Percentiles rank a stretch among this genome's conserved stretches.
Evolutionary conservation across 2,113 vertebrate genomes (phyloP).

Genomic region (Tragelaphus imberbis): DNA sequence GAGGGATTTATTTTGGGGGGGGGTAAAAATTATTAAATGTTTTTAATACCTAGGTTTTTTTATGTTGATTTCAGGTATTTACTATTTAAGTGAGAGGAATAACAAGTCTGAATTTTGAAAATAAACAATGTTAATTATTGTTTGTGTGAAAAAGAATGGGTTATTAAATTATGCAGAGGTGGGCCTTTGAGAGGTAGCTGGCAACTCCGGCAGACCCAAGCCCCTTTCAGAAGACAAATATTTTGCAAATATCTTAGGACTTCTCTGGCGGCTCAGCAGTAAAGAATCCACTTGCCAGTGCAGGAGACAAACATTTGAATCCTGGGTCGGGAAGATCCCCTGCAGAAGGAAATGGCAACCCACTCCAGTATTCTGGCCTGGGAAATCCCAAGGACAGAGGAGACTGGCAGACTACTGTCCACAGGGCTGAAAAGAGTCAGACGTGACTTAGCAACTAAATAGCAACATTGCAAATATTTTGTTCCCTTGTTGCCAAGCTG

Average conservation of each 20-base stretch:
- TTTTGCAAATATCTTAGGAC: not conserved
- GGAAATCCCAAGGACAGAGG: not conserved
- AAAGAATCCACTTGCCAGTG: not conserved
- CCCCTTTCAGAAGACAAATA: not conserved
- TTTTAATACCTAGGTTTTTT: not conserved
- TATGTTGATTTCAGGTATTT: not conserved
- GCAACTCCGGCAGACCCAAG: not conserved
- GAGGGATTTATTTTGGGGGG: not conserved
- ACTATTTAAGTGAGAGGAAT: not conserved
- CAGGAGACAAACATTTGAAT: not conserved
- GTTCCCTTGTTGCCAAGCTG: not conserved
- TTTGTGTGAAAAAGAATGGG: not conserved
- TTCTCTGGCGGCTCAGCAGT: not conserved
- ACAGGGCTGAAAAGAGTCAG: accelerated
- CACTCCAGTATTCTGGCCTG: not conserved
- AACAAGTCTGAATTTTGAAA: not conserved
- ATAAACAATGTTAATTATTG: not conserved
- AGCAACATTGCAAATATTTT: not conserved
- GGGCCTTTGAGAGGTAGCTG: not conserved
- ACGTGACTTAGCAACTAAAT: not conserved
- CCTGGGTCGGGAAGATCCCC: not conserved
- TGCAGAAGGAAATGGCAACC: not conserved
- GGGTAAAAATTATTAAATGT: not conserved
- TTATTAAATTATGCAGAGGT: not conserved
- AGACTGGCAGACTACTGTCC: not conserved